phyloP scores from a whole-genome alignment of 1,140 invertebrate genomes.

The Wasmannia auropunctata region DNA sequence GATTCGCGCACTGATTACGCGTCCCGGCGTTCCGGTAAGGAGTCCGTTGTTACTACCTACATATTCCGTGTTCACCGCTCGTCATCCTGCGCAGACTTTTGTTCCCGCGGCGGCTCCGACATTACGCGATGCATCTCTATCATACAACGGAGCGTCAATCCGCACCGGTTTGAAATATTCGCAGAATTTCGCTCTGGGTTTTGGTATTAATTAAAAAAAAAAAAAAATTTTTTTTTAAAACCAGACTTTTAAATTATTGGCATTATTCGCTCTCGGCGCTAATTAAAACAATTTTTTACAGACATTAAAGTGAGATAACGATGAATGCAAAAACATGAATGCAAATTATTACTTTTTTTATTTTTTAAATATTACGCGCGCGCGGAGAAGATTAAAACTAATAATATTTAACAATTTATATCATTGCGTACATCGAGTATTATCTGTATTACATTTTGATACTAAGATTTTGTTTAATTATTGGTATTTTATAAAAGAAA shows the following conservation, averaged over 20 bases:
- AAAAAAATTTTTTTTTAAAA: neutral
- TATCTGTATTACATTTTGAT: neutral
- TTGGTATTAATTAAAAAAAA: neutral
- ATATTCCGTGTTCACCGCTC: slow-evolving; percentile 1
- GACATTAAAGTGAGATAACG: neutral
- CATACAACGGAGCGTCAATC: neutral
- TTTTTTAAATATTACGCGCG: neutral
- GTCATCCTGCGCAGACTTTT: neutral
- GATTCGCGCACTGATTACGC: slow-evolving; percentile 2
- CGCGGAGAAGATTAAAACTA: neutral
- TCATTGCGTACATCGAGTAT: neutral
- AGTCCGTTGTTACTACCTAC: slow-evolving; percentile 24
- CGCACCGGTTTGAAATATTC: neutral
- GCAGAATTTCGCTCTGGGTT: neutral
- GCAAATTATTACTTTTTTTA: neutral
- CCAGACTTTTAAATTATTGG: no score
- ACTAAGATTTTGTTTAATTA: neutral
- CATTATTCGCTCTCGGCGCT: no score
- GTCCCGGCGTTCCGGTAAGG: neutral
- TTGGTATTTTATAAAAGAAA: neutral
- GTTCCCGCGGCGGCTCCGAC: neutral
- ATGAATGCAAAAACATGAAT: neutral
- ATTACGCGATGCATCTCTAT: neutral
- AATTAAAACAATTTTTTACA: neutral
- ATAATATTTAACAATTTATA: neutral